Evolutionary conservation across 2,888 invertebrate species (phyloP), one percentile per base, ranked within the genome.

Genomic region (Euphydryas editha): DNA sequence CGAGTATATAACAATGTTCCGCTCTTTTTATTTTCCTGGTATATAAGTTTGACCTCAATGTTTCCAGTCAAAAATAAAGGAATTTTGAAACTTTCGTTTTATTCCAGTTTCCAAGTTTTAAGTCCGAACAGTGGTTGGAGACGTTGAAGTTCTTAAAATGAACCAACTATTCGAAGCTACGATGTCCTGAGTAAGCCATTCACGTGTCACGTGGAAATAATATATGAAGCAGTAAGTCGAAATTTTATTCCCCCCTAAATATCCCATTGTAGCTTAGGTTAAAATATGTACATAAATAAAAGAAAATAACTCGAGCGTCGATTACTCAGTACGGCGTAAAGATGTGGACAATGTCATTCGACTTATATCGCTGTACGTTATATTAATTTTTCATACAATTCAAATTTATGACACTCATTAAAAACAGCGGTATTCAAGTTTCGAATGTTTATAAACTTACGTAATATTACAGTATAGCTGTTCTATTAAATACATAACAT

Each of bases 301-400:
- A 77, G 78, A 75, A 81, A 81, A 81, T 80, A 82, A 86, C 80
- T 84, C 81, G 66, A 55, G 80, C 78, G 80, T 81, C 83, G 81
- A 88, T 88, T 85, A 87, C 85, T 87, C 88, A 87, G 80, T 80
- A 78, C 80, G 79, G 74, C 74, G 80, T 81, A 82, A 82, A 78
- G 81, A 60, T 42, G 78, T 57, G 56, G 44, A 57, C 55, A 46
- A 57, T 57, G 39, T 61, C 57, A 17, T 42, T 46, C 36, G 30
- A 47, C 17, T 54, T 54, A 36, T 30, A 13, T 15, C 24, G 15
- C 10, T 21, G 21, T 49, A 49, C 49, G 21, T 21, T 49, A 18
- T 49, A 15, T 21, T 21, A 13, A 13, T 15, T 24, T 11, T 51
- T 51, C 21, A 24, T 21, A 51, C 11, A 5, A 15, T 54, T 54